Percentiles rank a stretch among this genome's conserved stretches.
Conservation (phyloP, 2,888 invertebrate genomes). For the Oasisia sp. region DNA sequence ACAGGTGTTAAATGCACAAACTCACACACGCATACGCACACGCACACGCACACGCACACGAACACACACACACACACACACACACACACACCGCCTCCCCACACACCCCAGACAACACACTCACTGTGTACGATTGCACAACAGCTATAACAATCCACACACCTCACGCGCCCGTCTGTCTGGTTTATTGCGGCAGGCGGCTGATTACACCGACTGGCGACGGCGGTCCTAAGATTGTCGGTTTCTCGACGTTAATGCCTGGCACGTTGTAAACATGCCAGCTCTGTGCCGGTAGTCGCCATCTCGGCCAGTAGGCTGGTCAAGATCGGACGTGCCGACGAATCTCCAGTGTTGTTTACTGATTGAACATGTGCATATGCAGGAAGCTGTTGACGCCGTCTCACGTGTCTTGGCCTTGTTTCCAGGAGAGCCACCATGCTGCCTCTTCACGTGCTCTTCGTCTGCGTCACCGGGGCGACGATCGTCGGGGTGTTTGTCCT, state of each 20-base stretch:
- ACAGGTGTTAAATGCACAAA: no score
- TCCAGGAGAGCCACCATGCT: not conserved
- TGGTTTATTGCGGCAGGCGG: not conserved
- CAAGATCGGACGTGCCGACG: not conserved
- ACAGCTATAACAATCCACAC: not conserved
- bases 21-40: no score
- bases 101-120: no score
- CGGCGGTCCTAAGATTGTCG: not conserved
- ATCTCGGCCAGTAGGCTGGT: not conserved
- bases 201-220: not conserved
- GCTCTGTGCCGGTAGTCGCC: not conserved
- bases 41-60: no score
- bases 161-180: not conserved
- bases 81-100: no score
- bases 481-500: constrained; percentile 2
- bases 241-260: not conserved
- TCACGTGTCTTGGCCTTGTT: not conserved
- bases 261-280: not conserved
- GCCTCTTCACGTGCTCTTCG: not conserved
- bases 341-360: not conserved
- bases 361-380: not conserved
- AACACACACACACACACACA: no score
- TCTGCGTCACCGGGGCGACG: not conserved
- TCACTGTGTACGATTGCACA: not conserved
- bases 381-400: not conserved